Base-by-base conservation (phyloP, 2,888 invertebrate genomes). In the Ommatoiulus sabulosus region DNA sequence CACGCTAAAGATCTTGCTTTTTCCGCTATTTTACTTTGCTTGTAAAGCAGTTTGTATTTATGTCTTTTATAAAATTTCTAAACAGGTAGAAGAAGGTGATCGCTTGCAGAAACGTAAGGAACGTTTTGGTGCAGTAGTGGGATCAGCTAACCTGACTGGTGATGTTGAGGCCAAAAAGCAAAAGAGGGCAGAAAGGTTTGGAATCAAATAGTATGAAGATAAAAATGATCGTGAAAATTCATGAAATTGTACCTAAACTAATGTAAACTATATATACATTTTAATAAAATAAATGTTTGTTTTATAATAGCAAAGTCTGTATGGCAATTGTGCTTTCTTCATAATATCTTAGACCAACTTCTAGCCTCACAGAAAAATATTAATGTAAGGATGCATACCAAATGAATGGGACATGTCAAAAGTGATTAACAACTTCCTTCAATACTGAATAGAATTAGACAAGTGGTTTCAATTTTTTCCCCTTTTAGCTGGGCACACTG, bases 61-160 rank as follows among this genome's bases (percentile, higher is more conserved):
- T 12, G 7, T 72, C 24, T 5, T 24, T 24, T 63, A 7, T 52
- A 3, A 15, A 52, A 52, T 72, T 24, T 5, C 1, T 63, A 10
- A 44, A 44, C 17, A 87, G 87, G 63, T 63, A 2, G 87, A 87
- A 44, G 87, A 87, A 17, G 12, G 1, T 1, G 80, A 87, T 17
- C 87, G 87, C 17, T 43, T 87, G 72, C 43, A 72, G 35, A 87
- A 87, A 80, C 87, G 87, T 7, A 87, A 87, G 46, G 87, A 57
- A 44, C 63, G 87, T n/a, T 87, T 87, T 80, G 87, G 87, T 17
- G 72, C 72, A n/a, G 46, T 57, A 8, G 72, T 72, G 8, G 87
- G 17, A n/a, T 7, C 44, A 5, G 20, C 86, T 4, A 86, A 15
- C 17, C 15, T 20, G 2, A 44, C 86, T 15, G 44, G 20, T 10